A percentile compares a stretch with the other conserved stretches of the same genome.
phyloP scores from a whole-genome alignment of 2,888 invertebrate species.

The Podabrus alpinus region DNA sequence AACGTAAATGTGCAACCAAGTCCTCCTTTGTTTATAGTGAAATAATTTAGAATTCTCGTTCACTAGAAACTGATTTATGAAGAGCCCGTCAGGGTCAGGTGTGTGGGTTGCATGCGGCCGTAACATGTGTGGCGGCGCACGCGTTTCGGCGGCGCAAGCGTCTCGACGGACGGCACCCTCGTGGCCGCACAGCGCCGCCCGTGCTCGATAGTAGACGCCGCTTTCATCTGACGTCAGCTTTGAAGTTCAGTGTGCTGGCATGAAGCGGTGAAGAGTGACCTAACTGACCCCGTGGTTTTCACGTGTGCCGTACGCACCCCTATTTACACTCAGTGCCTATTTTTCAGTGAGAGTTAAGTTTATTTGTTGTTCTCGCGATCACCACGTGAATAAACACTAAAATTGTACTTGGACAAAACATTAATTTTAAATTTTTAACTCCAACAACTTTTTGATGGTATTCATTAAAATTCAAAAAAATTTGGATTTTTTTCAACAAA shows the following conservation, averaged over 20 bases:
- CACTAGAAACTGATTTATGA: constrained; percentile 39
- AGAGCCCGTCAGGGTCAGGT: constrained; percentile 40
- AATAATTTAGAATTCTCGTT: constrained; percentile 31
- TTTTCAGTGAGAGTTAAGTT: constrained; percentile 29
- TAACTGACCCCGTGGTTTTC: constrained; percentile 41
- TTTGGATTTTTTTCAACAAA: constrained; percentile 13
- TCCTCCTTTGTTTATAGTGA: constrained; percentile 28
- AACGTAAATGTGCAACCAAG: constrained; percentile 24
- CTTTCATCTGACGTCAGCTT: constrained; percentile 51
- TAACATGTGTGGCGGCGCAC: constrained; percentile 40
- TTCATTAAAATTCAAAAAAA: neutral
- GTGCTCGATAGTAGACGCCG: constrained; percentile 55
- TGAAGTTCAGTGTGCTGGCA: constrained; percentile 52
- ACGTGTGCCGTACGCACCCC: constrained; percentile 36
- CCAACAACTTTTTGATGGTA: neutral
- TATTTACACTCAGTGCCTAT: constrained; percentile 32
- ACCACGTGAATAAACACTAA: constrained; percentile 19
- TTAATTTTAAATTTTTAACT: neutral
- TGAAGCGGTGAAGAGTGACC: constrained; percentile 53
- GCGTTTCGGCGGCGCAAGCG: constrained; percentile 47
- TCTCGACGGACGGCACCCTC: constrained; percentile 49
- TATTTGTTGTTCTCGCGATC: constrained; percentile 22
- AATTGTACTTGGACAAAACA: constrained; percentile 12
- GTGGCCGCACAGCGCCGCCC: constrained; percentile 52
- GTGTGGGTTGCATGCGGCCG: constrained; percentile 31